Evolutionary conservation across 2,797 vertebrate species (phyloP), one percentile per base, ranked within the genome.

Genomic region (Emydoidea blandingii): DNA sequence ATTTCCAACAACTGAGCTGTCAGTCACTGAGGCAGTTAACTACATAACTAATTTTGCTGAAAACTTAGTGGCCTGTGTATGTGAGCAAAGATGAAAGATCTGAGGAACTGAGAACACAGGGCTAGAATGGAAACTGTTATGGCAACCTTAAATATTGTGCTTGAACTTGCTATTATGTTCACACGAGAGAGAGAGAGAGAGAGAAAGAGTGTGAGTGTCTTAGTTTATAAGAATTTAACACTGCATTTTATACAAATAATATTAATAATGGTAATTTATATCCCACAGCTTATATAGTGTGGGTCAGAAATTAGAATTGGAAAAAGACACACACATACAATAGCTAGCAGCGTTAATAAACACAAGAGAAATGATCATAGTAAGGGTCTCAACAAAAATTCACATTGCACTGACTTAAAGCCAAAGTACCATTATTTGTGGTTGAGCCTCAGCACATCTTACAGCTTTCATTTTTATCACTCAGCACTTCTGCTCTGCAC

Each of bases 241-340:
- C 93, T 93, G 94, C 93, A 96, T 95, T 97, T 96, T 96, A 96
- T 78, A 95, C 37, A 80, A 97, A 97, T 97, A 97, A 97, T 95
- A 93, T 89, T 95, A 95, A 93, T 96, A 96, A 97, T 94, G 95
- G 94, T 95, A 96, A 96, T 91, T 97, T 94, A 95, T 94, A 97
- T 84, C 95, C 95, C 96, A 96, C 94, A 81, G 68, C 94, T 94
- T 85, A 72, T 25, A 23, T 10, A 90, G 76, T 74, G 90, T 79
- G 93, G 95, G 95, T 94, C 95, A 95, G 94, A 12, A 93, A 95
- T 81, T 84, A 3, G 79, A 83, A 81, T 86, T 94, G 92, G 83
- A 29, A 90, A 86, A 94, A 89, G 94, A 95, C 31, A 65, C 31
- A 81, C 90, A 0, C 19, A 81, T 92, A 90, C 94, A 96, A 96